Percentiles rank a stretch among this genome's conserved stretches.
Evolutionary conservation across 2,888 invertebrate species (phyloP).

Genomic region (Lycophotia porphyrea): DNA sequence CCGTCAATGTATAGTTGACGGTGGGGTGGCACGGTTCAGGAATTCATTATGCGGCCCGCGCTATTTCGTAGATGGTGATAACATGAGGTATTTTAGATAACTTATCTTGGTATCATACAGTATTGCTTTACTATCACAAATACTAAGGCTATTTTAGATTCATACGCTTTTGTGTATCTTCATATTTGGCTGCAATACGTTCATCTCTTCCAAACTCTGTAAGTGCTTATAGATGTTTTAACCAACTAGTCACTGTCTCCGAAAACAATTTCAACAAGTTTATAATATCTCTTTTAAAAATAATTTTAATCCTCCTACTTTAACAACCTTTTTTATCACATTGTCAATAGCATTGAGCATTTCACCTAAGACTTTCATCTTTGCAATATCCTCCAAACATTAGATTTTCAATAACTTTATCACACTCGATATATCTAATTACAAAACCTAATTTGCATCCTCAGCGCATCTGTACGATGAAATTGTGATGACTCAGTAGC

Average conservation of each 20-base stretch:
- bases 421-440: conserved; percentile 30
- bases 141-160: neutral
- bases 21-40: conserved; percentile 34
- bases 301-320: neutral
- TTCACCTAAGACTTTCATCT: neutral
- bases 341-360: neutral
- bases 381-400: neutral
- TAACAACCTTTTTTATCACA: neutral
- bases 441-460: conserved; percentile 58
- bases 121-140: neutral
- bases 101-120: neutral
- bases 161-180: neutral
- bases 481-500: conserved; percentile 61
- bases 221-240: neutral
- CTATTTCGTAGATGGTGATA: neutral
- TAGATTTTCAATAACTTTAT: conserved; percentile 12
- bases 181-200: neutral
- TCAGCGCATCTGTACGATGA: conserved; percentile 50
- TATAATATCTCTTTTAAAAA: neutral
- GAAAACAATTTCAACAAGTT: neutral
- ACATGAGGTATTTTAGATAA: conserved; percentile 13
- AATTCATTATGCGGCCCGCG: conserved; percentile 48
- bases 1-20: conserved; percentile 64
- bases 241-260: neutral
- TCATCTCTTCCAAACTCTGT: neutral